phyloP scores from a whole-genome alignment of 2,888 invertebrate species.

The Yponomeuta cagnagella region DNA sequence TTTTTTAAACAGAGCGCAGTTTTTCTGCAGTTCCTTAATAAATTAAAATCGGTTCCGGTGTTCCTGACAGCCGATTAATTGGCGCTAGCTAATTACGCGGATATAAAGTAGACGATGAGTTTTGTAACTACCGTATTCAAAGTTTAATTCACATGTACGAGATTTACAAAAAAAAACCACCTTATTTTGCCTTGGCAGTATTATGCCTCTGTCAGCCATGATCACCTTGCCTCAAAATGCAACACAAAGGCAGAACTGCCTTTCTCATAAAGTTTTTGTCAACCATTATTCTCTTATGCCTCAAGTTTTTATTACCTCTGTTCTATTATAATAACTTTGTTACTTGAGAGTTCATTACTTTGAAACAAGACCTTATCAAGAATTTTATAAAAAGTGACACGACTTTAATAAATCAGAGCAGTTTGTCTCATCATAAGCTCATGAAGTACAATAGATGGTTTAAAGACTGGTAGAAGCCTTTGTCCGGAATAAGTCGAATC shows the following conservation, averaged over 20 bases:
- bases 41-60: slow-evolving; percentile 39
- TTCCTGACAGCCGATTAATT: slow-evolving; percentile 31
- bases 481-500: slow-evolving; percentile 23
- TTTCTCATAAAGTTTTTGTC: not conserved
- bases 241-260: slow-evolving; percentile 9
- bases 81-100: slow-evolving; percentile 23
- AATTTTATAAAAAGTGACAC: not conserved
- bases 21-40: slow-evolving; percentile 38
- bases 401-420: not conserved
- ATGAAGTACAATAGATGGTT: slow-evolving; percentile 16
- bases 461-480: slow-evolving; percentile 24
- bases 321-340: not conserved
- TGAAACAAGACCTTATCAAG: not conserved
- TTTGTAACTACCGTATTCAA: slow-evolving; percentile 25
- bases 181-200: not conserved
- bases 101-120: slow-evolving; percentile 29
- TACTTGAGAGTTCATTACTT: not conserved
- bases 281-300: not conserved
- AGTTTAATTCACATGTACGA: not conserved
- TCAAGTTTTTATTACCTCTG: not conserved
- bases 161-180: not conserved
- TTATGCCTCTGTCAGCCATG: not conserved
- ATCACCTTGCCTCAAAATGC: slow-evolving; percentile 16
- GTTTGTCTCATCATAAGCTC: slow-evolving; percentile 16
- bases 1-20: slow-evolving; percentile 17